Conservation (phyloP, 2,113 vertebrate species). For the Phyllopteryx taeniolatus region DNA sequence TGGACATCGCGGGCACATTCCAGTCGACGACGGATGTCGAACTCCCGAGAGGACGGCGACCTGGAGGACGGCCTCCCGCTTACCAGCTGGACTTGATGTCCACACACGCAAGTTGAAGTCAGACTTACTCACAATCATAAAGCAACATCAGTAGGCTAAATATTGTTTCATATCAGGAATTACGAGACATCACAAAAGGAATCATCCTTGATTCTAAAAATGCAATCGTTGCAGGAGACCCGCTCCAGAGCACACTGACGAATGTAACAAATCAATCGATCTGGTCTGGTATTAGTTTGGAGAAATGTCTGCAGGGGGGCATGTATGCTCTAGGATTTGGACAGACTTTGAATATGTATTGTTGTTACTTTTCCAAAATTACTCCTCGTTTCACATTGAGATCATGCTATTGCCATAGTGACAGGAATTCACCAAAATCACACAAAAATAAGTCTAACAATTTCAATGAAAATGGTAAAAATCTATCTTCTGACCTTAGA, state of each 20-base stretch:
- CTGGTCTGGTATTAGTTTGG: no score
- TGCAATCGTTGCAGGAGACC: conserved; percentile 9
- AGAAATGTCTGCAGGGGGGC: no score
- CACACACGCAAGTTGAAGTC: not conserved
- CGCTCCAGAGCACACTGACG: not conserved
- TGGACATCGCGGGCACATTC: conserved; percentile 42
- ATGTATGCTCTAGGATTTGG: no score
- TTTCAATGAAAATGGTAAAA: not conserved
- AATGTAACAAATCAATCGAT: no score
- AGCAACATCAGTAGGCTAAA: not conserved
- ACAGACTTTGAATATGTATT: no score
- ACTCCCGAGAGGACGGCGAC: conserved; percentile 65
- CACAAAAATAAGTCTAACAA: no score
- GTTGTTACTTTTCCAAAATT: no score
- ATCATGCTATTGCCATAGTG: not conserved
- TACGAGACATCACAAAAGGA: not conserved
- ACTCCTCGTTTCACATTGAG: no score
- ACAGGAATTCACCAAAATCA: not conserved
- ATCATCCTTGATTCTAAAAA: conserved; percentile 22
- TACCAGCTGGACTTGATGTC: conserved; percentile 69
- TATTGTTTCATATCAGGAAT: not conserved
- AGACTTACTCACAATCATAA: not conserved
- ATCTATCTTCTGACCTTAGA: not conserved
- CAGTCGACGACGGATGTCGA: conserved; percentile 59
- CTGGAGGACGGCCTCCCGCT: conserved; percentile 60